Percentiles rank a stretch among this genome's conserved stretches.
Evolutionary conservation across 2,797 vertebrate genomes (phyloP).

Genomic region (Sebastiscus albofasciatus): DNA sequence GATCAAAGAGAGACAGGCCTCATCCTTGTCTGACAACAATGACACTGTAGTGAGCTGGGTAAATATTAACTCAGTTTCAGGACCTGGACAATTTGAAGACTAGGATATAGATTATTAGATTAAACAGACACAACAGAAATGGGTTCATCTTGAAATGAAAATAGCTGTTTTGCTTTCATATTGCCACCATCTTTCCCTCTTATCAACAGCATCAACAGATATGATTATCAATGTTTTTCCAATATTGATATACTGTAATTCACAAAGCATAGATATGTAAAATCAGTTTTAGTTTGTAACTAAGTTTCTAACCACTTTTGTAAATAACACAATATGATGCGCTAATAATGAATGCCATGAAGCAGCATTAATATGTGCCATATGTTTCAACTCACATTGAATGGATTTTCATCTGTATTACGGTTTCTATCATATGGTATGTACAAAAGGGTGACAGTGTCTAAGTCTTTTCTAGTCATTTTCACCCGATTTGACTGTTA

Average conservation of each 20-base stretch:
- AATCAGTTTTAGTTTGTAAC: not conserved
- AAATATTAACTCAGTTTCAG: slow-evolving; percentile 82
- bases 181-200: not conserved
- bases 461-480: no score
- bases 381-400: not conserved
- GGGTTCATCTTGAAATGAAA: not conserved
- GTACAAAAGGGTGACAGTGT: not conserved
- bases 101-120: slow-evolving; percentile 44
- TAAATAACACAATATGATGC: not conserved
- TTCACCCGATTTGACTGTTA: no score
- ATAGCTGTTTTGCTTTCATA: not conserved
- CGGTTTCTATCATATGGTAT: not conserved
- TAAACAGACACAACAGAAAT: not conserved
- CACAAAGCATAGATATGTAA: not conserved
- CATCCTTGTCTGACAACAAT: slow-evolving; percentile 61
- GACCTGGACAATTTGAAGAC: slow-evolving; percentile 48
- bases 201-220: not conserved
- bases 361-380: not conserved
- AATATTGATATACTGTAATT: not conserved
- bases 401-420: not conserved
- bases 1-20: slow-evolving; percentile 64
- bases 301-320: not conserved
- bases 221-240: not conserved
- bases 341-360: not conserved
- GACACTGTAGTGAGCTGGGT: slow-evolving; percentile 56